Evolutionary conservation across 2,113 vertebrate species (phyloP), one percentile per base, ranked within the genome.

Genomic region (Podarcis muralis): DNA sequence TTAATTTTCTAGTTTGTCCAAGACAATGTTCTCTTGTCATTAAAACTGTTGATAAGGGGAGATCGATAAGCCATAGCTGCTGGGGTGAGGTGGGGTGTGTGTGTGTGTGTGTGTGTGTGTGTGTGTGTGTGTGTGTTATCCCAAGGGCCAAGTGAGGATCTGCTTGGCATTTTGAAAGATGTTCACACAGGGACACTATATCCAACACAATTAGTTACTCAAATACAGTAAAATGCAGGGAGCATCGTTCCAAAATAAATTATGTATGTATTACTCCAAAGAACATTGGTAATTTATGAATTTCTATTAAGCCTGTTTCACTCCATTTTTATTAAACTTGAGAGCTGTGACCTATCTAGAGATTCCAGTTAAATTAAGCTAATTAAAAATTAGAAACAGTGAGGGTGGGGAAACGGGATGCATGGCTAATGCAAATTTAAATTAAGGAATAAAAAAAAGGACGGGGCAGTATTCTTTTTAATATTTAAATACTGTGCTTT

Each of bases 301-400:
- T 96, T 96, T 94, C 87, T 94, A 90, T 95, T 92, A 95, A 95
- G 91, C 18, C 66, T 82, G 15, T 94, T 95, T 94, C 88, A 88
- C 76, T 96, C 92, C 77, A 93, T 93, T 96, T 96, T 96, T 96
- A 96, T 96, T 96, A 95, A 96, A 95, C 81, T 95, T 94, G 93
- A 97, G 90, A 95, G 93, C 90, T 95, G 87, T 95, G 95, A 95
- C 91, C 95, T 96, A 92, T 94, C 94, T 95, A 91, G 94, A 96
- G 91, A 96, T 94, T 95, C 91, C 91, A 91, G 83, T 91, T 94
- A 96, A 95, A 96, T 95, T 95, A 95, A 93, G 83, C 77, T 97
- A 96, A 96, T 96, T 96, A 94, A 95, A 93, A 82, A 72, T 89
- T 94, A 43, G 91, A 95, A 95, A 93, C 80, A 95, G 86, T 85